These are phyloP conservation scores for Callithrix jacchus DNA, from an alignment of 2,113 vertebrate species.

Conservation along the genomic window DNA sequence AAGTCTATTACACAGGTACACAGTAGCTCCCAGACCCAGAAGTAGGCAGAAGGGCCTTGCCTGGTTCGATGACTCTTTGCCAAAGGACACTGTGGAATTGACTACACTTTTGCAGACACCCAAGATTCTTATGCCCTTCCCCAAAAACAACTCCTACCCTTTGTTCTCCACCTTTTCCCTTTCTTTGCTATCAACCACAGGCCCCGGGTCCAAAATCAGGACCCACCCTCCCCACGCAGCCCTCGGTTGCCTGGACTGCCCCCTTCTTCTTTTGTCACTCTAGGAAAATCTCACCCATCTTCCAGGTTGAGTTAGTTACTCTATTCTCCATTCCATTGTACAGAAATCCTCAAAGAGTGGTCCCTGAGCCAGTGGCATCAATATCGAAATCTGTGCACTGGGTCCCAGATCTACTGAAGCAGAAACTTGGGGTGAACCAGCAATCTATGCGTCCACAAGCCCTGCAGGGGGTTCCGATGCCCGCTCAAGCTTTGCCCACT, in stretches of 20 bases:
- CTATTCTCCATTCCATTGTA: neutral
- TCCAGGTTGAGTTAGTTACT: neutral
- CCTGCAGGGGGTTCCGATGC: accelerated
- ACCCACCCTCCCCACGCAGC: neutral
- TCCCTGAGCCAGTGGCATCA: neutral
- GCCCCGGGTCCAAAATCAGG: neutral
- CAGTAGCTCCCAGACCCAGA: neutral
- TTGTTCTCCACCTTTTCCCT: no score
- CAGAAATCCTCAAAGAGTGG: neutral
- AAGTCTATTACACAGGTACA: neutral
- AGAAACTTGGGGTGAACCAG: no score
- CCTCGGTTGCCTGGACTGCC: accelerated
- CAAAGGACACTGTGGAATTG: neutral
- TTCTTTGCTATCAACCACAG: neutral
- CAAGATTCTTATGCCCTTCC: neutral
- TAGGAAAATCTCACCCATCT: neutral
- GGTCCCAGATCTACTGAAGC: neutral
- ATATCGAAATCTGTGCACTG: neutral
- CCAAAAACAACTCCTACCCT: neutral
- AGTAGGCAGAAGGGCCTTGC: accelerated
- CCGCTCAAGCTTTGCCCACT: accelerated
- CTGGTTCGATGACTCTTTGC: neutral
- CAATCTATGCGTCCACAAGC: neutral
- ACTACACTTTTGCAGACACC: neutral
- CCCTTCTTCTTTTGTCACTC: neutral